Evolutionary conservation across 2,113 vertebrate genomes (phyloP), one percentile per base, ranked within the genome.

Genomic region (Pterophyllum scalare): DNA sequence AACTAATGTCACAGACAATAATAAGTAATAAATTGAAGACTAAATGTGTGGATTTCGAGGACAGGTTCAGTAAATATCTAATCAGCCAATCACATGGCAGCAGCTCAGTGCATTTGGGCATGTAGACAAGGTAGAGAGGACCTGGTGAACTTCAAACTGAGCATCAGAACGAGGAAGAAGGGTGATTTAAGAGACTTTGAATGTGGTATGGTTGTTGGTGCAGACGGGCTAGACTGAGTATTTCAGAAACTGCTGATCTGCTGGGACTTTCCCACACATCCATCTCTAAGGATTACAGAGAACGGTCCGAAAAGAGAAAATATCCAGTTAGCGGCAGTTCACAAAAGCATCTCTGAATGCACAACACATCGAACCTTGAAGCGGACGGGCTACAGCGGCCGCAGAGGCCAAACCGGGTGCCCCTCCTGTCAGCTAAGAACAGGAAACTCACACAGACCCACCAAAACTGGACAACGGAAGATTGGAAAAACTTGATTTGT

Each of bases 201-300:
- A 43, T 12, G 24, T 0, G 10, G 0, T 7, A 10, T 2, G 1
- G 38, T 26, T 40, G 31, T 1, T 33, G 31, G 31, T 33, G 31
- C 31, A 33, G 31, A 33, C 4, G 31, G 31, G 31, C 31, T 33
- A 6, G 31, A 12, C 3, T 40, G 10, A 40, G 38, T 40, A 11
- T 38, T 38, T 38, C 38, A 26, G 62, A 43, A 65, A n/a, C n/a
- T n/a, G n/a, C n/a, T n/a, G n/a, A n/a, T n/a, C n/a, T n/a, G n/a
- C n/a, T n/a, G n/a, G n/a, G n/a, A n/a, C n/a, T n/a, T n/a, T n/a
- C n/a, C n/a, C n/a, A n/a, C n/a, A 65, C 28, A 28, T 28, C 28
- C 28, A 4, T 28, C 28, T 28, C 28, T 4, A 28, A 28, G 28
- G 58, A n/a, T n/a, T n/a, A n/a, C n/a, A n/a, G n/a, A n/a, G n/a